A percentile compares a stretch with the other conserved stretches of the same genome.
Conservation (phyloP, 2,888 invertebrate species). For the Apocheima hispidaria region DNA sequence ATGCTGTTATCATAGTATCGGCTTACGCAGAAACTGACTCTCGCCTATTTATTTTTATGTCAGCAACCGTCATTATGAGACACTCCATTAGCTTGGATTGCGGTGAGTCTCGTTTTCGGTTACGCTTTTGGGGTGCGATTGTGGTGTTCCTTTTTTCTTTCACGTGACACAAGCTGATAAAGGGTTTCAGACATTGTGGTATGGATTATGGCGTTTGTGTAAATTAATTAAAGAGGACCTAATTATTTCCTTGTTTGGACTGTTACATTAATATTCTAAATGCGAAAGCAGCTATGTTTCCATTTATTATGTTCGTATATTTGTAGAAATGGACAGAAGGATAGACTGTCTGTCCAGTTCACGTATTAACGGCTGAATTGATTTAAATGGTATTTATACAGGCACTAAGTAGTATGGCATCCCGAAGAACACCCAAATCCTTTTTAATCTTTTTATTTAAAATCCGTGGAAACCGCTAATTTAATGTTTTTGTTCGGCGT, state of each 20-base stretch:
- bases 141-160: conserved; percentile 67
- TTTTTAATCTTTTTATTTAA: no score
- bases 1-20: conserved; percentile 86
- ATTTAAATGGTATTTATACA: no score
- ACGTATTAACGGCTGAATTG: no score
- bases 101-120: conserved; percentile 83
- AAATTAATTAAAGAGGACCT: conserved; percentile 3
- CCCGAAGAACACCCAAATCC: no score
- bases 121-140: conserved; percentile 81
- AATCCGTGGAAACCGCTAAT: no score
- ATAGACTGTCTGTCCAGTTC: no score
- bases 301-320: no score
- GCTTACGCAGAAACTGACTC: conserved; percentile 86
- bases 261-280: no score
- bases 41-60: conserved; percentile 87
- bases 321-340: not conserved
- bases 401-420: no score
- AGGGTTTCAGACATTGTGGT: conserved; percentile 49
- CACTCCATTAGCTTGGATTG: conserved; percentile 87
- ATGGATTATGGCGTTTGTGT: conserved; percentile 13
- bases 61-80: conserved; percentile 86
- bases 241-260: not conserved
- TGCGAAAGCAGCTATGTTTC: no score
- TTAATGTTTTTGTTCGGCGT: no score
- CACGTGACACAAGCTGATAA: conserved; percentile 57